A percentile compares a stretch with the other conserved stretches of the same genome.
Evolutionary conservation across 35 echinoderm and acorn worm genomes (phyloP).

Genomic region (Heliocidaris erythrogramma): DNA sequence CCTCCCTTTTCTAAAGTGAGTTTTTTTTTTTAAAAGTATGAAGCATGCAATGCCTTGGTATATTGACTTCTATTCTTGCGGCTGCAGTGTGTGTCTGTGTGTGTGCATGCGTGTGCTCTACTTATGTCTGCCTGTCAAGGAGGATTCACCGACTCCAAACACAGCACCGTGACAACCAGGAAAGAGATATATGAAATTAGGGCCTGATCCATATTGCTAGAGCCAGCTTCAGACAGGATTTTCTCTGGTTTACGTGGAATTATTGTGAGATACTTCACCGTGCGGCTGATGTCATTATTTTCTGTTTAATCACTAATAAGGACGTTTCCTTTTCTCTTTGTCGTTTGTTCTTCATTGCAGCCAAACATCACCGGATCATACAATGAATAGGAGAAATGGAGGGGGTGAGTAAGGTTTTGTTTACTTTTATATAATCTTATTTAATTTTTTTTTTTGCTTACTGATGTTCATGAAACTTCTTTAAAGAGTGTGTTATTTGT

Average conservation of each 20-base stretch:
- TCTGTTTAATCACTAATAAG: background rate
- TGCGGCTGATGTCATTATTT: conserved; percentile 10
- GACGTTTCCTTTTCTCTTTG: background rate
- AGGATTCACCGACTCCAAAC: background rate
- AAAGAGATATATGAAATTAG: conserved; percentile 4
- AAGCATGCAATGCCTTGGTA: background rate
- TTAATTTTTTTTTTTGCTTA: too few species aligned
- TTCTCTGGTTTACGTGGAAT: background rate
- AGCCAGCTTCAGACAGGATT: background rate
- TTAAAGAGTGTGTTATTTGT: too few species aligned
- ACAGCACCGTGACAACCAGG: background rate
- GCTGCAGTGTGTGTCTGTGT: background rate
- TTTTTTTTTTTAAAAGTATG: background rate
- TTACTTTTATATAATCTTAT: background rate
- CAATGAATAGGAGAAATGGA: conserved; percentile 32
- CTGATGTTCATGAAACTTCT: too few species aligned
- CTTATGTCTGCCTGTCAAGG: background rate
- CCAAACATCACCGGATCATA: conserved; percentile 32
- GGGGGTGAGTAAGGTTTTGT: background rate
- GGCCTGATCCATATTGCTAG: background rate
- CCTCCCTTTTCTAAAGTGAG: background rate
- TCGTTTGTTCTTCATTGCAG: background rate
- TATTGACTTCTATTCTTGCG: background rate
- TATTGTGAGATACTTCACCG: background rate
- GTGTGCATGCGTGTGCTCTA: background rate